A percentile compares a stretch with the other conserved stretches of the same genome.
Conservation (phyloP, 2,888 invertebrate species). For the Hymenopus coronatus region DNA sequence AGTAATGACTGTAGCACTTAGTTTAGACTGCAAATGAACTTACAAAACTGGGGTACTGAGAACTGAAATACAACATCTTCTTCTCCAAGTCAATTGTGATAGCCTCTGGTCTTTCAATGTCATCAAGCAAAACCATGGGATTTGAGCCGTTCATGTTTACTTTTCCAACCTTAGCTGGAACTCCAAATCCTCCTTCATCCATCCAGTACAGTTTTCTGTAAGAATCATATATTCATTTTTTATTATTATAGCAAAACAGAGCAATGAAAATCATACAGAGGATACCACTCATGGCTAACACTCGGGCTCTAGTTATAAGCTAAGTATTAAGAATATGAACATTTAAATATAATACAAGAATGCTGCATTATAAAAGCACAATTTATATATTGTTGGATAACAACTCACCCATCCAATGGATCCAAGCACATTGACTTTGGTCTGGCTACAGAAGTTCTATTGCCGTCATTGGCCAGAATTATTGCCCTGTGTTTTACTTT, state of each 20-base stretch:
- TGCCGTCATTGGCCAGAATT: constrained; percentile 87
- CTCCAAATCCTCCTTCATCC: constrained; percentile 89
- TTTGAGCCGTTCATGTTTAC: constrained; percentile 93
- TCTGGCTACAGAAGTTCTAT: constrained; percentile 76
- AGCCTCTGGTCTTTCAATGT: constrained; percentile 74
- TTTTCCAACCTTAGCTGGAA: constrained; percentile 83
- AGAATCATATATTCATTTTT: constrained; percentile 28
- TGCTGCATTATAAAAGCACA: background rate
- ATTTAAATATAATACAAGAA: too few relatives aligned
- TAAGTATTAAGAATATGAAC: too few relatives aligned
- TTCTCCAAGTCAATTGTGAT: constrained; percentile 80
- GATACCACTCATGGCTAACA: background rate
- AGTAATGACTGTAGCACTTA: too few relatives aligned
- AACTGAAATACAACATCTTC: constrained; percentile 85
- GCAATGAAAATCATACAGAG: background rate
- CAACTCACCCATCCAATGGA: constrained; percentile 79
- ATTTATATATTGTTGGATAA: background rate
- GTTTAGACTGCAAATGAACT: constrained; percentile 38
- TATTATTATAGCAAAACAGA: background rate
- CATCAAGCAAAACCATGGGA: constrained; percentile 67
- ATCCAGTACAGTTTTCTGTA: constrained; percentile 87
- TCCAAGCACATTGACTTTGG: constrained; percentile 87
- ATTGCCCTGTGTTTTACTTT: constrained; percentile 80
- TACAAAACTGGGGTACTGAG: constrained; percentile 69
- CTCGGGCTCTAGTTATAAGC: too few relatives aligned